Evolutionary conservation across 2,797 vertebrate species (phyloP).

Genomic region (Enteromius radiatus): DNA sequence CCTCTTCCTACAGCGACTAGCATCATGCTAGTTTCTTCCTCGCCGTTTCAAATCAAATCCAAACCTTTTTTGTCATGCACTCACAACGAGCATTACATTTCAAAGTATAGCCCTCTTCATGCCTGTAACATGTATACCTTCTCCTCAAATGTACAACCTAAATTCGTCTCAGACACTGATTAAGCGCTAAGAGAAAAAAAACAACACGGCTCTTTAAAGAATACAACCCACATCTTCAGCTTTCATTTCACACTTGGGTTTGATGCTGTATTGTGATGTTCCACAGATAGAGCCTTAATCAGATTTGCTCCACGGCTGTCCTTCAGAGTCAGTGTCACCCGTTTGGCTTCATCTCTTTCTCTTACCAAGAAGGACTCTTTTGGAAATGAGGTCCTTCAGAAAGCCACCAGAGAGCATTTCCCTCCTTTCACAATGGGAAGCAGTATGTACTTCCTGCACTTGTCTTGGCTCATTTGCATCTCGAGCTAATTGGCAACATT

Average conservation of each 20-base stretch:
- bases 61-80: background rate
- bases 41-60: background rate
- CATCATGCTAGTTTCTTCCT: background rate
- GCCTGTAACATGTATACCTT: background rate
- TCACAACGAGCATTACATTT: background rate
- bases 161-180: constrained; percentile 16
- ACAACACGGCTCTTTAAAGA: constrained; percentile 31
- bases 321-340: constrained; percentile 10
- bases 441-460: constrained; percentile 40
- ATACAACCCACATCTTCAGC: constrained; percentile 29
- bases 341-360: constrained; percentile 10
- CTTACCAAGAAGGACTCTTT: constrained; percentile 27
- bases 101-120: background rate
- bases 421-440: constrained; percentile 7
- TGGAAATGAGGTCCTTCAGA: constrained; percentile 20
- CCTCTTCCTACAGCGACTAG: background rate
- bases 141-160: background rate
- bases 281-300: constrained; percentile 33
- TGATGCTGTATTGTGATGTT: constrained; percentile 24
- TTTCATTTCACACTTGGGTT: constrained; percentile 35
- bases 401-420: constrained; percentile 18
- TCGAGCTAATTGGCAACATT: constrained; percentile 51
- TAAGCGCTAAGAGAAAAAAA: constrained; percentile 26
- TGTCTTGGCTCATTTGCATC: constrained; percentile 50
- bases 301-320: constrained; percentile 34